Evolutionary conservation across 2,888 invertebrate species (phyloP), one percentile per base, ranked within the genome.

Genomic region (Resseliella maxima): DNA sequence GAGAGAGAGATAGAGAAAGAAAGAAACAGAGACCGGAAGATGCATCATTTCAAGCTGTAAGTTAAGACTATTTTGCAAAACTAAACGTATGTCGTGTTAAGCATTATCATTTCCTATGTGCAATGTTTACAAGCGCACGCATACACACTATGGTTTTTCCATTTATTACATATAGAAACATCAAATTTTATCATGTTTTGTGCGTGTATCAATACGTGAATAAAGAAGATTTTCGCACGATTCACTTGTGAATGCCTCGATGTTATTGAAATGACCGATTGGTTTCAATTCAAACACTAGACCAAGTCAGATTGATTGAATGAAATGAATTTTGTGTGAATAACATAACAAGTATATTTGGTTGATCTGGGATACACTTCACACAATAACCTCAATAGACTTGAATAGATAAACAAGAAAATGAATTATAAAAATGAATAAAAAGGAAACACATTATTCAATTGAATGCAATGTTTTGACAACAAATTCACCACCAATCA

Each of bases 1-100:
- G n/a, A n/a, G n/a, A n/a, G n/a, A n/a, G n/a, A n/a, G n/a, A n/a
- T n/a, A n/a, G n/a, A n/a, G n/a, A n/a, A n/a, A n/a, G n/a, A n/a
- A n/a, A n/a, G n/a, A n/a, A n/a, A n/a, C n/a, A n/a, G n/a, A n/a
- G n/a, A n/a, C n/a, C n/a, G n/a, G n/a, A n/a, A n/a, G n/a, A n/a
- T n/a, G n/a, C n/a, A n/a, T 59, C 59, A 59, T 59, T 59, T 59
- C 59, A 59, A 59, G 59, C 27, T 59, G 59, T 50, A 2, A 59
- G 15, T 59, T 3, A 24, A 59, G 5, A n/a, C 27, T 59, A 24
- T n/a, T 59, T 59, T 24, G 24, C 27, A 2, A 50, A 59, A 18
- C 35, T 72, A 12, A 35, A 72, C 72, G 72, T 72, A 27, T 72
- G 31, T 72, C 27, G 35, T 15, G 72, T 72, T 2, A 72, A 72